Evolutionary conservation across 2,113 vertebrate genomes (phyloP), one percentile per base, ranked within the genome.

Genomic region (Arvicanthis niloticus): DNA sequence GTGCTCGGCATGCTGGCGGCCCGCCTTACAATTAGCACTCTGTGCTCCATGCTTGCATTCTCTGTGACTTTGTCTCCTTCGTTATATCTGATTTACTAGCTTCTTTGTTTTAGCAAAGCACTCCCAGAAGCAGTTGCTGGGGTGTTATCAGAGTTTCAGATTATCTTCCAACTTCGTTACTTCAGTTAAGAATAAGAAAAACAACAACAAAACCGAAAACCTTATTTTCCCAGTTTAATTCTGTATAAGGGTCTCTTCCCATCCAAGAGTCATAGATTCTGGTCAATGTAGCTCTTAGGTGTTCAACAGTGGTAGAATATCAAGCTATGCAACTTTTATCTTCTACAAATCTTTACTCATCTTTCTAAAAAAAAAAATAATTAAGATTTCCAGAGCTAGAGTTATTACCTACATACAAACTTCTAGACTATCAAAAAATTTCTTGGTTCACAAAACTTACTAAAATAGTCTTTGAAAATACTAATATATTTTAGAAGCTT

Each of bases 11-110:
- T 91, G 97, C 97, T 96, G 29, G 96, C 82, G 65, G 94, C 97
- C 95, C 96, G 85, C 70, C 93, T 92, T 37, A 86, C 97, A 98
- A 98, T 98, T 96, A 98, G 94, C 93, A 96, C 92, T 97, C 96
- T 95, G 97, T 95, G 97, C 97, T 81, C 90, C 95, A 93, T 91
- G 95, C 96, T 86, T 68, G 86, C 78, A 96, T 95, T 92, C 97
- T 96, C 96, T 91, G 94, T 96, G 97, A 95, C 97, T 97, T 98
- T 97, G 97, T 97, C 96, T 98, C 98, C 95, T 40, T 91, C 96
- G 67, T 97, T 97, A 97, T 92, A 95, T 97, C 96, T 86, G 68
- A 94, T 94, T 94, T 91, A 40, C 1, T 45, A 72, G 88, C 88
- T 89, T 86, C 73, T 97, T 91, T 86, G 65, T 94, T 91, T 82